phyloP scores from a whole-genome alignment of 2,888 invertebrate genomes.

The Sceliomorpha sp. region DNA sequence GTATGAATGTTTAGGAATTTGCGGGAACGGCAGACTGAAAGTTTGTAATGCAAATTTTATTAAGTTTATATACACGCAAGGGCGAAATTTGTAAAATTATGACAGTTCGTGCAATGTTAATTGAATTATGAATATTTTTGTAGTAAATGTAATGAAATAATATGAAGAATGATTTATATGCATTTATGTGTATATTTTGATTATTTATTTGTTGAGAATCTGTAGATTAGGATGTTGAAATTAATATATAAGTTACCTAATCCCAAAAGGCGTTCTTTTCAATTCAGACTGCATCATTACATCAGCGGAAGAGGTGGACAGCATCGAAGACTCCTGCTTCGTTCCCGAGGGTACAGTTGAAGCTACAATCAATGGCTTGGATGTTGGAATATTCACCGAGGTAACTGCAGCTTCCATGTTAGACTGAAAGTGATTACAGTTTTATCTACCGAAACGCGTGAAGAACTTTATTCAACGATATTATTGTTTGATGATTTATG shows the following conservation, averaged over 20 bases:
- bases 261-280: slow-evolving; percentile 46
- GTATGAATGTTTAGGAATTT: slow-evolving; percentile 31
- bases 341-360: slow-evolving; percentile 12
- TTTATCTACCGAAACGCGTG: too few relatives aligned
- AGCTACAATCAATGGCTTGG: slow-evolving; percentile 21
- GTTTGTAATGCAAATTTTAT: slow-evolving; percentile 46
- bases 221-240: background rate
- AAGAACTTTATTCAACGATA: too few relatives aligned
- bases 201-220: background rate
- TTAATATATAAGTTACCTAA: slow-evolving; percentile 25
- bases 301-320: slow-evolving; percentile 34
- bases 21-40: slow-evolving; percentile 37
- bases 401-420: slow-evolving; percentile 15
- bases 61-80: slow-evolving; percentile 11
- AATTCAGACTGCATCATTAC: slow-evolving; percentile 38
- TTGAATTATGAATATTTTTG: background rate
- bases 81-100: slow-evolving; percentile 14
- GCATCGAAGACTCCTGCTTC: slow-evolving; percentile 25
- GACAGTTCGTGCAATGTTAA: slow-evolving; percentile 3
- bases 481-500: too few relatives aligned
- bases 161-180: background rate
- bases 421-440: slow-evolving; percentile 16
- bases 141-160: too few relatives aligned
- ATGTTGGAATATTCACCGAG: slow-evolving; percentile 25
- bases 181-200: background rate